A percentile compares a stretch with the other conserved stretches of the same genome.
These are phyloP conservation scores for Phallusia fumigata DNA, from an alignment of 23 tunicate species.

Conservation along the genomic window DNA sequence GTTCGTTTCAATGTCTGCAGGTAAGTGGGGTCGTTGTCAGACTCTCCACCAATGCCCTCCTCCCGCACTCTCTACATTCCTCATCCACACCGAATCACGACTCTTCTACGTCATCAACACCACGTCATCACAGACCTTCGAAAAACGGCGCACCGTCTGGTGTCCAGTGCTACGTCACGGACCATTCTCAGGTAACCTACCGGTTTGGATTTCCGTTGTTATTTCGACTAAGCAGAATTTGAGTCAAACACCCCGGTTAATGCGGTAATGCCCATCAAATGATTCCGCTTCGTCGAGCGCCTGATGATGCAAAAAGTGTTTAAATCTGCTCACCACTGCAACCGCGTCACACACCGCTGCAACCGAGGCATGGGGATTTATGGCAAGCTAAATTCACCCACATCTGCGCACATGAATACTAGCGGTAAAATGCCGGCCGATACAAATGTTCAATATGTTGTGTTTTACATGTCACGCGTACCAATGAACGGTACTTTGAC, in stretches of 20 bases:
- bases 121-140: neutral
- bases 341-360: neutral
- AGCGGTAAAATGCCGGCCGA: too few relatives aligned
- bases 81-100: slow-evolving; percentile 1
- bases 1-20: too few relatives aligned
- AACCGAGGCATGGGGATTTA: neutral
- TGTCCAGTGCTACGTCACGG: neutral
- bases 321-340: neutral
- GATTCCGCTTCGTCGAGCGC: neutral
- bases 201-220: neutral
- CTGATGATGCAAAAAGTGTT: neutral
- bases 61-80: neutral
- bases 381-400: too few relatives aligned
- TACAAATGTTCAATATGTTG: too few relatives aligned
- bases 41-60: slow-evolving; percentile 6
- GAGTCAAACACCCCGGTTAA: neutral
- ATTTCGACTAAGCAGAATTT: neutral
- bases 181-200: neutral
- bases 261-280: neutral
- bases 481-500: too few relatives aligned
- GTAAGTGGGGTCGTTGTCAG: neutral
- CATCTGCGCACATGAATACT: too few relatives aligned
- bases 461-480: too few relatives aligned
- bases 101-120: neutral
- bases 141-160: neutral